Evolutionary conservation across 2,113 vertebrate genomes (phyloP).

Genomic region (Pluvianellus socialis): DNA sequence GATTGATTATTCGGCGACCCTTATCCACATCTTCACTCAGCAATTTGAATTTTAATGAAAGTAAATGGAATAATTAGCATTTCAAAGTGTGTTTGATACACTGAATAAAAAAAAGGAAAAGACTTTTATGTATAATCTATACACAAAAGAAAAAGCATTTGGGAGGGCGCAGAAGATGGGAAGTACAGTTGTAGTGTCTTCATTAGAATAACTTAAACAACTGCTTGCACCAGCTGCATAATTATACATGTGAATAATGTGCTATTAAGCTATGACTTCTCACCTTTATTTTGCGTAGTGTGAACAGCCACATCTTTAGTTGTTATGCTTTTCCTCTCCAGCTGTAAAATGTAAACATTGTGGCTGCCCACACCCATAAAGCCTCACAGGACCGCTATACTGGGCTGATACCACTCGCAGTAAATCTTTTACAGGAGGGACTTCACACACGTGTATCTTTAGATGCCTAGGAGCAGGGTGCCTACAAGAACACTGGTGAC

Average conservation of each 20-base stretch:
- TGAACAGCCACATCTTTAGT: conserved; percentile 43
- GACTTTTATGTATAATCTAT: conserved; percentile 76
- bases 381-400: neutral
- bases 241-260: conserved; percentile 68
- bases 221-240: conserved; percentile 61
- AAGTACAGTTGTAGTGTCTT: conserved; percentile 62
- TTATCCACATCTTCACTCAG: conserved; percentile 81
- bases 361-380: conserved; percentile 23
- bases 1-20: conserved; percentile 82
- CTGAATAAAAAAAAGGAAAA: conserved; percentile 67
- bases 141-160: conserved; percentile 77
- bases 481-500: rapidly evolving
- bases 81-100: conserved; percentile 85
- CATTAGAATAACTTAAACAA: conserved; percentile 69
- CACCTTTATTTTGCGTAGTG: conserved; percentile 54
- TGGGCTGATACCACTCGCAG: neutral
- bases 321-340: conserved; percentile 7
- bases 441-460: neutral
- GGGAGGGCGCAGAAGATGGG: conserved; percentile 39
- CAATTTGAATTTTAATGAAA: conserved; percentile 89
- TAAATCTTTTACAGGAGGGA: neutral
- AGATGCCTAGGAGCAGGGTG: neutral
- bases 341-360: conserved; percentile 43
- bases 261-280: conserved; percentile 61
- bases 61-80: conserved; percentile 87